Evolutionary conservation across 1,140 invertebrate genomes (phyloP).

Genomic region (Aphaenogaster rudis): DNA sequence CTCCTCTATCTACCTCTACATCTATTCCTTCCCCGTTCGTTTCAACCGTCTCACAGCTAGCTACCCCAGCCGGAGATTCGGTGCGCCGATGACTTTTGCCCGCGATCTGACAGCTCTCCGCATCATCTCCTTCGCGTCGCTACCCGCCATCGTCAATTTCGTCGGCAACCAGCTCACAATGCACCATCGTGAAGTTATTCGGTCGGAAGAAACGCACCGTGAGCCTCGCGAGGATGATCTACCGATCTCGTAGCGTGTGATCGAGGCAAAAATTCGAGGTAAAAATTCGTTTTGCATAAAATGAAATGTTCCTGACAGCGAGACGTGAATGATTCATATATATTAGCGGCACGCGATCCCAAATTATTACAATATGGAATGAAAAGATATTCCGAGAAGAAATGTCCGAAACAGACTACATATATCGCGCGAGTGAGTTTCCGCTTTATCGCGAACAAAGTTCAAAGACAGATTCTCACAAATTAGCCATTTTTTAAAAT

Average conservation of each 20-base stretch:
- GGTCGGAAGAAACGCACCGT: background rate
- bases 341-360: background rate
- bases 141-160: background rate
- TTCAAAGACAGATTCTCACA: conserved; percentile 6
- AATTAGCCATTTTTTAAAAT: background rate
- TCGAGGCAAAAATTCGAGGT: conserved; percentile 12
- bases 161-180: conserved; percentile 15
- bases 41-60: conserved; percentile 31
- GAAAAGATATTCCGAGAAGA: background rate
- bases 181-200: conserved; percentile 58
- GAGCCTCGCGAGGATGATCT: background rate
- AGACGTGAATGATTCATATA: background rate
- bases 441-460: background rate
- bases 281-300: background rate
- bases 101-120: background rate
- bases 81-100: conserved; percentile 4
- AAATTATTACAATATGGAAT: background rate
- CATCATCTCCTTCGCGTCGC: background rate
- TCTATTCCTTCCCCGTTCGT: conserved; percentile 56
- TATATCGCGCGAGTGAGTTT: background rate
- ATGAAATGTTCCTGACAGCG: background rate
- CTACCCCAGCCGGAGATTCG: background rate
- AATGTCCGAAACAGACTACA: background rate
- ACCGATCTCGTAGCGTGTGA: background rate
- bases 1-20: conserved; percentile 64